Evolutionary conservation across 2,888 invertebrate genomes (phyloP).

Genomic region (Agriotes lineatus): DNA sequence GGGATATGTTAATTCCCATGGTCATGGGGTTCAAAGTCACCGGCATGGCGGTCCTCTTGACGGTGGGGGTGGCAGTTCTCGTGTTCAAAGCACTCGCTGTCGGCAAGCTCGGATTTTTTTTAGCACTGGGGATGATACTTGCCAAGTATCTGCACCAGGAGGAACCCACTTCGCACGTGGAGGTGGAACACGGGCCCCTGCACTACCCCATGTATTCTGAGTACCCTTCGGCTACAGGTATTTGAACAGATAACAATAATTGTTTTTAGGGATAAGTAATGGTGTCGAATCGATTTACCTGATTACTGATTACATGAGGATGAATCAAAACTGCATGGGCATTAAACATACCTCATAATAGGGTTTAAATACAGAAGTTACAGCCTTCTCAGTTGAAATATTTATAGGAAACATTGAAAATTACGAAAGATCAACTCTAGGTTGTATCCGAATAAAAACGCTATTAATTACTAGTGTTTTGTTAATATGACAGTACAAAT

Average conservation of each 20-base stretch:
- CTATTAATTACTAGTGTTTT: too few relatives aligned
- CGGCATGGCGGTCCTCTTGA: constrained; percentile 72
- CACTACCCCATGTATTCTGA: constrained; percentile 50
- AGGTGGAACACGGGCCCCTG: constrained; percentile 66
- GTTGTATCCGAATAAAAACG: too few relatives aligned
- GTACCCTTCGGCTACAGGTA: constrained; percentile 67
- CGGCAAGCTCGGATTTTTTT: constrained; percentile 77
- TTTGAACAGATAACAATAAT: neutral
- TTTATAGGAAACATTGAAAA: too few relatives aligned
- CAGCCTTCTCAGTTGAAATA: too few relatives aligned
- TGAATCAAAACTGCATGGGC: too few relatives aligned
- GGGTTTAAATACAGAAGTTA: too few relatives aligned
- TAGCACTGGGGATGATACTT: constrained; percentile 70
- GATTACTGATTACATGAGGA: too few relatives aligned
- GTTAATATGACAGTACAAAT: too few relatives aligned
- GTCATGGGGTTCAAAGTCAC: constrained; percentile 78
- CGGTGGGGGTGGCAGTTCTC: constrained; percentile 73
- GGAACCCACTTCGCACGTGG: constrained; percentile 46
- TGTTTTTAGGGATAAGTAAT: too few relatives aligned
- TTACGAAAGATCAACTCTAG: too few relatives aligned
- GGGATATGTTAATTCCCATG: constrained; percentile 73
- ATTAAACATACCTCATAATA: too few relatives aligned
- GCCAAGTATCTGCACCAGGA: constrained; percentile 46
- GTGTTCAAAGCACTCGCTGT: constrained; percentile 78
- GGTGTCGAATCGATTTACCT: too few relatives aligned